Conservation (phyloP, 92 coral and sea anemone species). For the Zoanthus solanderi region DNA sequence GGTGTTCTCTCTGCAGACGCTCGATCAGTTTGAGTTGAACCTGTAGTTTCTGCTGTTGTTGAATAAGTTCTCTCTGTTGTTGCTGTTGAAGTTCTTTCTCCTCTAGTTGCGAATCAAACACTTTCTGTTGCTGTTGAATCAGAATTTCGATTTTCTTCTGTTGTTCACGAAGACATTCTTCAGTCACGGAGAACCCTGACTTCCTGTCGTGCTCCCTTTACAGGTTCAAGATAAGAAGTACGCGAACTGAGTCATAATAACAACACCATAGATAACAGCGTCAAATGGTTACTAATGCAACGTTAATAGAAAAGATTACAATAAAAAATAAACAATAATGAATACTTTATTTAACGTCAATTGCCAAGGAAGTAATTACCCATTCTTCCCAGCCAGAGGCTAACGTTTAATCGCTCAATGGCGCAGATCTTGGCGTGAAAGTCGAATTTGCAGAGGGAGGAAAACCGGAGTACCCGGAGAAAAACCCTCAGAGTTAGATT, state of each 20-base stretch:
- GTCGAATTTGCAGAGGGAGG: too few relatives aligned
- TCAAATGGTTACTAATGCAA: too few relatives aligned
- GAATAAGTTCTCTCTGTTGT: slow-evolving; percentile 69
- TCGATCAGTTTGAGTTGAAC: slow-evolving; percentile 76
- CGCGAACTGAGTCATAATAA: not conserved
- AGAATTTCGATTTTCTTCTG: slow-evolving; percentile 77
- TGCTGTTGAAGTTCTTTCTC: slow-evolving; percentile 80
- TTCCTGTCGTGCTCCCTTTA: slow-evolving; percentile 45
- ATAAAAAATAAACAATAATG: too few relatives aligned
- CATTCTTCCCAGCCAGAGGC: too few relatives aligned
- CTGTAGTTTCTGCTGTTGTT: slow-evolving; percentile 75
- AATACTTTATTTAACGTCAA: too few relatives aligned
- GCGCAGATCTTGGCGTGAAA: too few relatives aligned
- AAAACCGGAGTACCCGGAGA: too few relatives aligned
- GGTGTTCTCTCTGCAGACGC: slow-evolving; percentile 68
- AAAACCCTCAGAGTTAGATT: too few relatives aligned
- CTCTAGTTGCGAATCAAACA: slow-evolving; percentile 73
- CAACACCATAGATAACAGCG: not conserved
- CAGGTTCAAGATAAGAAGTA: not conserved
- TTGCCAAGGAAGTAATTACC: too few relatives aligned
- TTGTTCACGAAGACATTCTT: slow-evolving; percentile 70
- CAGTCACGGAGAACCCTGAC: slow-evolving; percentile 53
- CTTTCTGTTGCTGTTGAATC: slow-evolving; percentile 75
- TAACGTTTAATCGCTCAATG: too few relatives aligned
- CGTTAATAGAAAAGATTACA: too few relatives aligned